A percentile compares a stretch with the other conserved stretches of the same genome.
Evolutionary conservation across 2,888 invertebrate genomes (phyloP).

Genomic region (Camponotus fellah): DNA sequence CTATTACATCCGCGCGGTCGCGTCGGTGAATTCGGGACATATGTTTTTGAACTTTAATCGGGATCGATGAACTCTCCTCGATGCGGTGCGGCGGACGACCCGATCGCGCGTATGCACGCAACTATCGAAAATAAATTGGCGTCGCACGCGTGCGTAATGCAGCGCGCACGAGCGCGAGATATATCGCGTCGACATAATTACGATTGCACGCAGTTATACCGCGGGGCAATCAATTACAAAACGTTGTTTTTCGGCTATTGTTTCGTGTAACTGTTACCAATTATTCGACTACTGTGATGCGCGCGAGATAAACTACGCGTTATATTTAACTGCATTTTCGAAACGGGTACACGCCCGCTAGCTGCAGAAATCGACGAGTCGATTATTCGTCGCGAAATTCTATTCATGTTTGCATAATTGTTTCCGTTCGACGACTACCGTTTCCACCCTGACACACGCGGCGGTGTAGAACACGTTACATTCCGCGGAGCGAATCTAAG

Average conservation of each 20-base stretch:
- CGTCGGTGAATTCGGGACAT: slow-evolving; percentile 18
- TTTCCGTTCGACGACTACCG: neutral
- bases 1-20: slow-evolving; percentile 38
- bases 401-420: neutral
- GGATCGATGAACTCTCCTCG: slow-evolving; percentile 36
- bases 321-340: slow-evolving; percentile 10
- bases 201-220: slow-evolving; percentile 46
- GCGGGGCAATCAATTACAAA: slow-evolving; percentile 35
- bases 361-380: slow-evolving; percentile 39
- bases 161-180: slow-evolving; percentile 5
- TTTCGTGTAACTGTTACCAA: slow-evolving; percentile 31
- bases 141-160: slow-evolving; percentile 32
- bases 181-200: slow-evolving; percentile 44
- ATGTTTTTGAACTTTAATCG: slow-evolving; percentile 54
- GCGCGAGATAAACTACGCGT: slow-evolving; percentile 21
- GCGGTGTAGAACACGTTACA: neutral
- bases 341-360: neutral
- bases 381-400: slow-evolving; percentile 37
- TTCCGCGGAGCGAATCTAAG: slow-evolving; percentile 15
- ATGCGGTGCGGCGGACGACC: slow-evolving; percentile 2
- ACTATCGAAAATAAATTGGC: slow-evolving; percentile 42
- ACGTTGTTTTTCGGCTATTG: slow-evolving; percentile 49
- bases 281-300: slow-evolving; percentile 16
- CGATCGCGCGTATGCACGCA: neutral
- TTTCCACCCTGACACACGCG: neutral